Base-by-base conservation (phyloP, 2,113 vertebrate species). In the Megaceryle torquata region DNA sequence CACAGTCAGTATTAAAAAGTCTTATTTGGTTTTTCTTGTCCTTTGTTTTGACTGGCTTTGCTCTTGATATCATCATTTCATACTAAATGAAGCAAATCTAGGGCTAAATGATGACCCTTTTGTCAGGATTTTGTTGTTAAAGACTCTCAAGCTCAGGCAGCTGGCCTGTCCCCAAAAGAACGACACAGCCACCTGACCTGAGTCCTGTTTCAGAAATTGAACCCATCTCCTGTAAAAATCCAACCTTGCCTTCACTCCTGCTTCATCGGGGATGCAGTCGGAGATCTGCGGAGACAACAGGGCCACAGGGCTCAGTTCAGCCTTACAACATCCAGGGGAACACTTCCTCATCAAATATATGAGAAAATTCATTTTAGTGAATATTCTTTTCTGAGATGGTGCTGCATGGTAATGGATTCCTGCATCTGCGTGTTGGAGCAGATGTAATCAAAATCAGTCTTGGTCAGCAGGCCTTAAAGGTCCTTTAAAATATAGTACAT, bases 401-500 rank as follows among this genome's bases (percentile, higher is more conserved):
- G 12, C 88, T 87, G 77, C 61, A 82, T 10, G 41, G 70, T 91
- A 94, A 94, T 18, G 56, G 56, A 35, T 54, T 96, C 53, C 88
- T 84, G 76, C 78, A 37, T 72, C 77, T 69, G 71, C 16, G 24
- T 39, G 18, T 50, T 78, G 25, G n/a, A 89, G 59, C 44, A 91
- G 91, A 78, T 57, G 75, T n/a, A 4, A 96, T 86, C 61, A 64
- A 86, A 85, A 89, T 85, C 76, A 87, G 78, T 41, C 43, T 20
- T 94, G 61, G 28, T 63, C 64, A 79, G 50, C 24, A 93, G 64
- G 67, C 74, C 93, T 95, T 87, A 95, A 96, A 87, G 43, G 50
- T 68, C 68, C 68, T 88, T 97, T 89, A 96, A 96, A 92, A 96
- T 22, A 71, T 48, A n/a, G 72, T 43, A 39, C 29, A 68, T 70